Evolutionary conservation across 2,888 invertebrate genomes (phyloP).

Genomic region (Fissipunctia ypsillon): DNA sequence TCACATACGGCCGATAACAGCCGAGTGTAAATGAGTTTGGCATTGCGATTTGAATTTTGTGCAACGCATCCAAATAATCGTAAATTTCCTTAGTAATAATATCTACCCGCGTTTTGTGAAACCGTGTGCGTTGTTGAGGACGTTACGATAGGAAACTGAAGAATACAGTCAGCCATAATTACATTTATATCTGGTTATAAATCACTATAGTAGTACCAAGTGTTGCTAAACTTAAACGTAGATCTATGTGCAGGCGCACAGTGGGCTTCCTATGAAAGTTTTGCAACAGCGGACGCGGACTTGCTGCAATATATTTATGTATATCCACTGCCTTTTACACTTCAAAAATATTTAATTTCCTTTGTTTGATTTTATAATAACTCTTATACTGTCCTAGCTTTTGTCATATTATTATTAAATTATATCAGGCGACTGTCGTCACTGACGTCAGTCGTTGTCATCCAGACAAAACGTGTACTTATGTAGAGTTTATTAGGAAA

Average conservation of each 20-base stretch:
- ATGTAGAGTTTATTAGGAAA: too few relatives aligned
- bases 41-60: constrained; percentile 54
- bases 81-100: constrained; percentile 45
- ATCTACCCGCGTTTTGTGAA: constrained; percentile 42
- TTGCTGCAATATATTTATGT: constrained; percentile 73
- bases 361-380: constrained; percentile 2
- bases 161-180: constrained; percentile 68
- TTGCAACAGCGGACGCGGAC: constrained; percentile 71
- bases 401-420: background rate
- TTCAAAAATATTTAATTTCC: background rate
- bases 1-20: constrained; percentile 47
- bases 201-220: constrained; percentile 69
- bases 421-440: background rate
- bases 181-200: constrained; percentile 72
- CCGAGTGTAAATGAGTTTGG: constrained; percentile 45
- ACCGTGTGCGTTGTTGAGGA: constrained; percentile 50
- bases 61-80: constrained; percentile 58
- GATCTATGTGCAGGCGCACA: constrained; percentile 44
- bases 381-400: background rate
- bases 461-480: background rate
- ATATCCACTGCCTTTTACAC: constrained; percentile 67
- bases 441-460: background rate
- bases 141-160: constrained; percentile 54
- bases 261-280: constrained; percentile 71
- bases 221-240: constrained; percentile 67